Evolutionary conservation across 2,797 vertebrate species (phyloP), one percentile per base, ranked within the genome.

Genomic region (Brachyrhaphis roseni): DNA sequence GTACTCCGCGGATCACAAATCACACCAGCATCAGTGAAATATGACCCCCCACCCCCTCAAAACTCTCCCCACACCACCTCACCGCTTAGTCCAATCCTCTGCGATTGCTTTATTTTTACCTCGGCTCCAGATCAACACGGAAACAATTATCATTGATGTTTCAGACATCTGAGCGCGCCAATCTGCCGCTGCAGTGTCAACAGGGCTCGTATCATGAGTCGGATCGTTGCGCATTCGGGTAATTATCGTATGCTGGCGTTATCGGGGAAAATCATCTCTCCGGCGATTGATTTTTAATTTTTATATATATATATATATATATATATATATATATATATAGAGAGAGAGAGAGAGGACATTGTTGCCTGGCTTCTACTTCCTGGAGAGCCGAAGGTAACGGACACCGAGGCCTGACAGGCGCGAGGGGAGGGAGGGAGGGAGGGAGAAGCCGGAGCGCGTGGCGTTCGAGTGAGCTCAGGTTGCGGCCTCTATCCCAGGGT

Each of bases 91-190:
- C 78, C 84, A 78, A 86, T 90, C 76, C 87, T 76, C 70, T 78
- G 83, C 81, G 87, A 83, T 84, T 34, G 84, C 84, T 89, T 90
- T 90, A 79, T 89, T 86, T 92, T 92, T 91, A 90, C 88, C 85
- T 83, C 75, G 70, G 90, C 87, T 88, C 81, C 84, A 70, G 87
- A 94, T 94, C 92, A 93, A 87, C 90, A 91, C 79, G 66, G 18
- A 83, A 91, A 94, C 92, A 91, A 91, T 93, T 91, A 93, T 83
- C 88, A 84, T 87, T 93, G 92, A 95, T 94, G 90, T 94, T 91
- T 85, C 91, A 91, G 91, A 86, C 84, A 82, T 34, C 88, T 88
- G 78, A 13, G 86, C 64, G 91, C 88, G 90, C 84, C 88, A 90
- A 89, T 90, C 82, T 49, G 23, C 85, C 46, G 81, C 90, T 88